Conservation (phyloP, 2,888 invertebrate species). For the Zele albiditarsus region DNA sequence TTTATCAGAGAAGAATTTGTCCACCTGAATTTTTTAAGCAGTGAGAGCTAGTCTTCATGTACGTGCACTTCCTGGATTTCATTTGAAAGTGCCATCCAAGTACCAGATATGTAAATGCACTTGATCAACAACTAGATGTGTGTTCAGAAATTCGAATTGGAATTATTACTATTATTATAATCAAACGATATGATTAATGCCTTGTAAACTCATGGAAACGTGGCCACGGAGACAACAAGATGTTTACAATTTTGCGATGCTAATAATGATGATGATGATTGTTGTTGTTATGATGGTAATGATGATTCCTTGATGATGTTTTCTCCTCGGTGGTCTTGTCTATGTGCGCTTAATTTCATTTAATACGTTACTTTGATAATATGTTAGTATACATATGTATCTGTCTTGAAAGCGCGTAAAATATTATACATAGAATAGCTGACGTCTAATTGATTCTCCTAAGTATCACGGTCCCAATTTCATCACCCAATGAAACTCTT, state of each 20-base stretch:
- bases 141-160: background rate
- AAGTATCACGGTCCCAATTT: background rate
- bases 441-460: background rate
- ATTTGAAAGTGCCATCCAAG: slow-evolving; percentile 40
- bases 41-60: slow-evolving; percentile 41
- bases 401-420: background rate
- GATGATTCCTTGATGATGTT: slow-evolving; percentile 1
- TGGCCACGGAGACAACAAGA: background rate
- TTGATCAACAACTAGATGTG: slow-evolving; percentile 12
- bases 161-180: background rate
- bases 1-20: too few relatives aligned
- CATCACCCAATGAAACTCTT: background rate
- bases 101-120: slow-evolving; percentile 4
- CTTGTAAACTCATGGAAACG: background rate
- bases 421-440: background rate
- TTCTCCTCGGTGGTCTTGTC: background rate
- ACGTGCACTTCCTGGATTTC: slow-evolving; percentile 43
- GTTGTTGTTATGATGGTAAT: too few relatives aligned
- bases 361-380: slow-evolving; percentile 50
- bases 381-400: slow-evolving; percentile 33
- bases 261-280: background rate
- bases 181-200: background rate
- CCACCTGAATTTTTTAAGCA: slow-evolving; percentile 16
- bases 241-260: slow-evolving; percentile 2
- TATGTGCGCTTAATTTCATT: slow-evolving; percentile 52